Evolutionary conservation across 2,113 vertebrate species (phyloP).

Genomic region (Solea solea): DNA sequence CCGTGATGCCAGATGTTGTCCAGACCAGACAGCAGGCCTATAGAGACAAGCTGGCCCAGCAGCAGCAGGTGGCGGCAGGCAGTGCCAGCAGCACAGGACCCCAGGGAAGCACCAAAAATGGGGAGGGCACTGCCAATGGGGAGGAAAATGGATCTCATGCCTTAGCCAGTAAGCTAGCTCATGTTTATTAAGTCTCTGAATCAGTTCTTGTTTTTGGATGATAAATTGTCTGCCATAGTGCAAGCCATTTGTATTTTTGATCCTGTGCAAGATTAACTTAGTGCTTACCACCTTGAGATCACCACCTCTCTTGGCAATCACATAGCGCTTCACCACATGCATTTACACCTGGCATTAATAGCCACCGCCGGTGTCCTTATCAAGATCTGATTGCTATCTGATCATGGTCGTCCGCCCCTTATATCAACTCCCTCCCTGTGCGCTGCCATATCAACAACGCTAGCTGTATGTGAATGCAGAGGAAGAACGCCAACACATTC

Average conservation of each 20-base stretch:
- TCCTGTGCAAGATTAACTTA: conserved; percentile 1
- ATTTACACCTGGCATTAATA: too few species aligned
- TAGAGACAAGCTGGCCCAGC: conserved; percentile 93
- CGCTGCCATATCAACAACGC: too few species aligned
- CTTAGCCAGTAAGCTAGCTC: conserved; percentile 91
- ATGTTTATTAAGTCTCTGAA: conserved; percentile 6
- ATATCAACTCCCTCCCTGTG: too few species aligned
- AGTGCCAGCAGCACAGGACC: conserved; percentile 85
- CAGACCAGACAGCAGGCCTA: conserved; percentile 98
- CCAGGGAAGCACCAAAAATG: conserved; percentile 92
- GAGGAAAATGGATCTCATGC: conserved; percentile 96
- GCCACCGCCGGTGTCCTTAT: too few species aligned
- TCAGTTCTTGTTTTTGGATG: not conserved
- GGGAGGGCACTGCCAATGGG: conserved; percentile 94
- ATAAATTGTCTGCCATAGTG: not conserved
- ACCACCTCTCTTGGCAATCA: too few species aligned
- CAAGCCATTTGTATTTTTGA: not conserved
- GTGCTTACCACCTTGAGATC: not conserved
- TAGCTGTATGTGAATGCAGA: too few species aligned
- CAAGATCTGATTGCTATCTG: too few species aligned
- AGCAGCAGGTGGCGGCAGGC: conserved; percentile 90
- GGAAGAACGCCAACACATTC: too few species aligned
- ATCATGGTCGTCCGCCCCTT: too few species aligned
- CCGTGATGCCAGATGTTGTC: conserved; percentile 98
- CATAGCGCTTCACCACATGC: too few species aligned